Percentiles rank a stretch among this genome's conserved stretches.
These are phyloP conservation scores for Pseudorhombus dupliciocellatus DNA, from an alignment of 2,113 vertebrate species.

Conservation along the genomic window DNA sequence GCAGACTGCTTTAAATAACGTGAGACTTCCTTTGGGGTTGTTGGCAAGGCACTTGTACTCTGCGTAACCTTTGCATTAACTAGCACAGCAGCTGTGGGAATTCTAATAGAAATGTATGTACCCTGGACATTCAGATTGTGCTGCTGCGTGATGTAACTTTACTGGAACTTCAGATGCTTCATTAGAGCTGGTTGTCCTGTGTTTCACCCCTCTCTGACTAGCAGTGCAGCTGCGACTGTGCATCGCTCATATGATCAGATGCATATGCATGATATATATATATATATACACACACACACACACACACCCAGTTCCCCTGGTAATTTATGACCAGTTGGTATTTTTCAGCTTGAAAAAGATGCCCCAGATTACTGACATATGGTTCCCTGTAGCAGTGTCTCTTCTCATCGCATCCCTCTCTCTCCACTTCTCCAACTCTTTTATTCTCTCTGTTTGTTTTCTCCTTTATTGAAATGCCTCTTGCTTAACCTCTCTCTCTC, in stretches of 20 bases:
- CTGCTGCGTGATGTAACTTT: conserved; percentile 51
- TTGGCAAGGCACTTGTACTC: conserved; percentile 52
- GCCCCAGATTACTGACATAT: conserved; percentile 47
- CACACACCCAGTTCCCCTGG: conserved; percentile 24
- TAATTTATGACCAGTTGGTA: conserved; percentile 46
- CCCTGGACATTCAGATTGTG: conserved; percentile 49
- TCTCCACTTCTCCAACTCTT: not conserved
- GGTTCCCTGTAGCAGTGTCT: conserved; percentile 17
- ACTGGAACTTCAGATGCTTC: conserved; percentile 60
- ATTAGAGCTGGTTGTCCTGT: conserved; percentile 60
- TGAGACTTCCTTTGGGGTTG: conserved; percentile 41
- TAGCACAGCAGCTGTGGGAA: conserved; percentile 63
- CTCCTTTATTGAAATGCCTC: conserved; percentile 4
- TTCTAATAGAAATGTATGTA: conserved; percentile 55
- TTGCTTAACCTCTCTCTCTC: not conserved
- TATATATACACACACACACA: not conserved
- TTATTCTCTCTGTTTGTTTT: not conserved
- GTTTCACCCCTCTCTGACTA: conserved; percentile 53
- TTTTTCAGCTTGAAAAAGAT: conserved; percentile 47
- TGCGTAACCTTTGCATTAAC: conserved; percentile 59
- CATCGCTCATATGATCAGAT: conserved; percentile 44
- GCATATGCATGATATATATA: conserved; percentile 48
- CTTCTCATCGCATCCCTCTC: conserved; percentile 13
- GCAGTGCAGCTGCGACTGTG: conserved; percentile 37
- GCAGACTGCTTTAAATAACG: conserved; percentile 17